Evolutionary conservation across 2,113 vertebrate genomes (phyloP).

Genomic region (Tragelaphus imberbis): DNA sequence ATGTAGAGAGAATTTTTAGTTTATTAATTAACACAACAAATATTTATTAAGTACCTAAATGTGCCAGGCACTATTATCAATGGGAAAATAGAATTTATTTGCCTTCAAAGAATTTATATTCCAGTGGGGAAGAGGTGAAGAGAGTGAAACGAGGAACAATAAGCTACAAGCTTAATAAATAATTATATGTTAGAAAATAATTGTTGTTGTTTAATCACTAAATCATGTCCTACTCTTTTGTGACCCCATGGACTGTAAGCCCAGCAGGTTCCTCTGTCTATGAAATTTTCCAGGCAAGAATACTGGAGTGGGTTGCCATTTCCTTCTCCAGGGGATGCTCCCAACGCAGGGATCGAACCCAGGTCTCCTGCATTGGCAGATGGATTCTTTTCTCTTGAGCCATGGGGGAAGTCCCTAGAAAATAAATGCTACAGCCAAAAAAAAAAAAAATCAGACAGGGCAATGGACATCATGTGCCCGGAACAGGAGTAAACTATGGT

Average conservation of each 20-base stretch:
- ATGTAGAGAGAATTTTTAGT: not conserved
- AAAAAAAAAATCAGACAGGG: not conserved
- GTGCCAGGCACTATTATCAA: not conserved
- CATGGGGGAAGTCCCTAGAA: not conserved
- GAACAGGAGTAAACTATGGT: not conserved
- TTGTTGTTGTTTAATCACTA: not conserved
- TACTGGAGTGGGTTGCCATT: not conserved
- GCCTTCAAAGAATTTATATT: not conserved
- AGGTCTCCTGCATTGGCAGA: not conserved
- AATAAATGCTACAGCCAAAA: not conserved
- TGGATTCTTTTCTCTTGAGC: not conserved
- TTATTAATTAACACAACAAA: not conserved
- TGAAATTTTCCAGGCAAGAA: not conserved
- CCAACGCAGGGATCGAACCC: not conserved
- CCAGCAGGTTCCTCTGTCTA: not conserved
- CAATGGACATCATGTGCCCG: not conserved
- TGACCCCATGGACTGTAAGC: not conserved
- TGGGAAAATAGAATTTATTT: not conserved
- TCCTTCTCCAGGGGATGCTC: not conserved
- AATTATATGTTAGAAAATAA: not conserved
- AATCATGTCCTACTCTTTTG: not conserved
- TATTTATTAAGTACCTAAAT: constrained; percentile 11
- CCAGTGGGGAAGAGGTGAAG: not conserved
- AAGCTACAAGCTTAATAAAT: not conserved
- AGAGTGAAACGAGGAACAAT: not conserved